Evolutionary conservation across 2,888 invertebrate genomes (phyloP).

Genomic region (Linyphia triangularis): DNA sequence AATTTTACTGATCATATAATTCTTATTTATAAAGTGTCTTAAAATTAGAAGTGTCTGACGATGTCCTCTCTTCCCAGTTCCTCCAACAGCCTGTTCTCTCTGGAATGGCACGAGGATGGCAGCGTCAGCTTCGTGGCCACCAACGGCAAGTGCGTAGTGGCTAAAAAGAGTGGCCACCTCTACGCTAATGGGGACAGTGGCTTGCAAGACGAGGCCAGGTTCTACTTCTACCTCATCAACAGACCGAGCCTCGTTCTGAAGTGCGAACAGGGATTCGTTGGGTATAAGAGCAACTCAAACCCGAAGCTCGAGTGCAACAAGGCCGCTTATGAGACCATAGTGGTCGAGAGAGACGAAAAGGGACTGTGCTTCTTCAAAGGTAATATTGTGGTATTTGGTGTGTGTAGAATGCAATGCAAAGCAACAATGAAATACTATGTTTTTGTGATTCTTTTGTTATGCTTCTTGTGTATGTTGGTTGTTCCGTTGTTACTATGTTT

Average conservation of each 20-base stretch:
- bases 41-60: too few relatives aligned
- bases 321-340: constrained; percentile 94
- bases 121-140: constrained; percentile 94
- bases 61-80: constrained; percentile 84
- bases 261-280: constrained; percentile 97
- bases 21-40: not conserved
- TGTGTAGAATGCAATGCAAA: too few relatives aligned
- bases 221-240: constrained; percentile 95
- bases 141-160: constrained; percentile 95
- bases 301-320: constrained; percentile 96
- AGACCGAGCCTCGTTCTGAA: constrained; percentile 95
- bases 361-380: constrained; percentile 95
- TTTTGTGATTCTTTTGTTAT: too few relatives aligned
- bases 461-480: too few relatives aligned
- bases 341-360: constrained; percentile 92
- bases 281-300: constrained; percentile 86
- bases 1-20: too few relatives aligned
- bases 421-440: too few relatives aligned
- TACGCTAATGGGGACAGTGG: constrained; percentile 89
- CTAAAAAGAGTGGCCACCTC: constrained; percentile 95
- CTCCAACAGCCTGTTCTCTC: constrained; percentile 94
- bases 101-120: constrained; percentile 95
- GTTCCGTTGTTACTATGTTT: too few relatives aligned
- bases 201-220: constrained; percentile 93
- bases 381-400: constrained; percentile 80